These are phyloP conservation scores for Clarias platycephalus DNA, from an alignment of 2,797 vertebrate species.

Conservation along the genomic window DNA sequence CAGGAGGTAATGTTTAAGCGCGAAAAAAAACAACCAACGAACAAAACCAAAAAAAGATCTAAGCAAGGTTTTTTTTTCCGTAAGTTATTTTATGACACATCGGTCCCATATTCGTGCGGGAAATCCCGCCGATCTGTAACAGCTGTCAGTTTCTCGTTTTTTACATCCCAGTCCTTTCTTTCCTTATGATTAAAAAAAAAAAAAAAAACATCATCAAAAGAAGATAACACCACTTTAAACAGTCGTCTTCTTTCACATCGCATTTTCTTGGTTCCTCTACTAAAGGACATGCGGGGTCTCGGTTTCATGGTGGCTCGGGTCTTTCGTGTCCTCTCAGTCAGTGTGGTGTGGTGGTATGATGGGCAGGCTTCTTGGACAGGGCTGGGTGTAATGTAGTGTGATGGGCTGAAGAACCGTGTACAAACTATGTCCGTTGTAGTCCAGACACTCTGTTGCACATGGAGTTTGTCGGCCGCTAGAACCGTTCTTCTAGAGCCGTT, in stretches of 20 bases:
- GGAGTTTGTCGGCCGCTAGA: slow-evolving; percentile 52
- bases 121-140: slow-evolving; percentile 38
- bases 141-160: background rate
- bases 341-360: background rate
- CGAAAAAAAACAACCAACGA: slow-evolving; percentile 35
- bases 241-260: background rate
- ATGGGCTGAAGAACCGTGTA: slow-evolving; percentile 32
- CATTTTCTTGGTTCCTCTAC: slow-evolving; percentile 19
- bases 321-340: slow-evolving; percentile 4
- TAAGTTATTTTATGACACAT: slow-evolving; percentile 58
- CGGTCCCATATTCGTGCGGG: slow-evolving; percentile 32
- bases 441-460: slow-evolving; percentile 51
- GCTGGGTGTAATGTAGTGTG: slow-evolving; percentile 49
- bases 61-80: slow-evolving; percentile 32
- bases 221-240: background rate
- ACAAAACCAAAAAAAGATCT: slow-evolving; percentile 47
- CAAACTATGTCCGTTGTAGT: slow-evolving; percentile 39
- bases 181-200: background rate
- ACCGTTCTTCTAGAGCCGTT: slow-evolving; percentile 48
- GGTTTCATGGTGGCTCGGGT: background rate
- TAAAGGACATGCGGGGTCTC: slow-evolving; percentile 30
- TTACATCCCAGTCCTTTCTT: slow-evolving; percentile 22
- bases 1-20: slow-evolving; percentile 75
- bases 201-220: background rate
- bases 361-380: slow-evolving; percentile 24